A percentile compares a stretch with the other conserved stretches of the same genome.
phyloP scores from a whole-genome alignment of 2,797 vertebrate genomes.

The Psittacula echo region DNA sequence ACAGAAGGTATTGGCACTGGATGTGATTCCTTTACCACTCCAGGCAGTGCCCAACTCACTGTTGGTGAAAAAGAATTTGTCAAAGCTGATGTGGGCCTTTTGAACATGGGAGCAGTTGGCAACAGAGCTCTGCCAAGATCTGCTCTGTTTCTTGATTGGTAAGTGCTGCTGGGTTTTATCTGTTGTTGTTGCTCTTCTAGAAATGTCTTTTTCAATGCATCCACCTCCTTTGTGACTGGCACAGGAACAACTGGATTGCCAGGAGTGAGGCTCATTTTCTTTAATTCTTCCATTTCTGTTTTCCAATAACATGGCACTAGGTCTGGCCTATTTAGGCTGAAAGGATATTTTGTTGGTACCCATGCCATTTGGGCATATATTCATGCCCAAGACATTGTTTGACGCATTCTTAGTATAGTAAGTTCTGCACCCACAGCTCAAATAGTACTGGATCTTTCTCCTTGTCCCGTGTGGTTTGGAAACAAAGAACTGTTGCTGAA shows the following conservation, averaged over 20 bases:
- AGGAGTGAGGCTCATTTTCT: background rate
- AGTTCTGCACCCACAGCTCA: background rate
- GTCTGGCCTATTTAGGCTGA: background rate
- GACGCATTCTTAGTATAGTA: background rate
- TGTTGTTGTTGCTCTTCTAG: background rate
- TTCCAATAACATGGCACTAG: background rate
- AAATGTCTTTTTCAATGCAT: background rate
- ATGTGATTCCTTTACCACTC: background rate
- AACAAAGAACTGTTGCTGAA: background rate
- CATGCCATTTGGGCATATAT: background rate
- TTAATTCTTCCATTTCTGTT: background rate
- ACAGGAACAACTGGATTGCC: background rate
- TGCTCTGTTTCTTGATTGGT: background rate
- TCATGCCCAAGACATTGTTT: background rate
- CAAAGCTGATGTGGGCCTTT: background rate
- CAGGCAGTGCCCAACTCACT: background rate
- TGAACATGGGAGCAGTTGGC: accelerated
- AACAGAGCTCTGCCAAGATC: background rate
- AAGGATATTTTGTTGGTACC: background rate
- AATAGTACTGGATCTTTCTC: background rate
- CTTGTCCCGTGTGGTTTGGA: background rate
- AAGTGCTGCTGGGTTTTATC: background rate
- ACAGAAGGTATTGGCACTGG: background rate
- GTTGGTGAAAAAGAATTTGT: background rate
- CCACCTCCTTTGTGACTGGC: background rate